phyloP scores from a whole-genome alignment of 2,888 invertebrate genomes.

The Dasysyrphus albostriatus region DNA sequence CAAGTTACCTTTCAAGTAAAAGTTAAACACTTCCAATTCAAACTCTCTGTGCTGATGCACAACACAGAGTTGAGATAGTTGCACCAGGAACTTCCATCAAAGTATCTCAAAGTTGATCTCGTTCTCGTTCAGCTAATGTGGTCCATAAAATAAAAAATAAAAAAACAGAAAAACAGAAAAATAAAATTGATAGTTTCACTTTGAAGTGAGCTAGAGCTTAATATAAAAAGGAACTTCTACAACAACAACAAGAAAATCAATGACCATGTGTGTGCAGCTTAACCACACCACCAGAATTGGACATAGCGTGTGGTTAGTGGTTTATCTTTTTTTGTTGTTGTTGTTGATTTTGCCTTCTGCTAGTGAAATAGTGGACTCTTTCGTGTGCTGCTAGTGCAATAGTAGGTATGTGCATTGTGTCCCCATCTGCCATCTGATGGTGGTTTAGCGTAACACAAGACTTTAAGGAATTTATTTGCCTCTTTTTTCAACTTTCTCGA shows the following conservation, averaged over 20 bases:
- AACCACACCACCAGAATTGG: conserved; percentile 56
- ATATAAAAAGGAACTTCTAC: conserved; percentile 18
- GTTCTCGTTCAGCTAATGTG: conserved; percentile 66
- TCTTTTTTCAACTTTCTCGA: conserved; percentile 56
- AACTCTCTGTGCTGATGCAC: not conserved
- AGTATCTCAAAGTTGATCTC: conserved; percentile 59
- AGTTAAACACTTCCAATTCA: conserved; percentile 48
- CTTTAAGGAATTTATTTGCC: conserved; percentile 42
- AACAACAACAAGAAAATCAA: conserved; percentile 9
- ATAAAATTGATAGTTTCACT: conserved; percentile 58
- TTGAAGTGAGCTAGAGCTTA: conserved; percentile 6
- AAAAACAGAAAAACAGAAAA: not conserved
- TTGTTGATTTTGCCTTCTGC: not conserved
- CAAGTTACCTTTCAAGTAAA: conserved; percentile 54
- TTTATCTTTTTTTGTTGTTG: not conserved
- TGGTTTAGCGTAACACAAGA: conserved; percentile 8
- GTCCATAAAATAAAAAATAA: conserved; percentile 29
- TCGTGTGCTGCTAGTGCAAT: not conserved
- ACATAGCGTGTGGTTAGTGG: conserved; percentile 54
- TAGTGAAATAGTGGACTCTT: conserved; percentile 33
- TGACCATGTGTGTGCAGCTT: conserved; percentile 60
- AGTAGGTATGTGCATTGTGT: not conserved
- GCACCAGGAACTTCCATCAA: conserved; percentile 54
- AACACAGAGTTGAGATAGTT: not conserved
- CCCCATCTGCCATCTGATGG: conserved; percentile 29